Evolutionary conservation across 2,113 vertebrate genomes (phyloP), one percentile per base, ranked within the genome.

Genomic region (Poeciliopsis retropinna): DNA sequence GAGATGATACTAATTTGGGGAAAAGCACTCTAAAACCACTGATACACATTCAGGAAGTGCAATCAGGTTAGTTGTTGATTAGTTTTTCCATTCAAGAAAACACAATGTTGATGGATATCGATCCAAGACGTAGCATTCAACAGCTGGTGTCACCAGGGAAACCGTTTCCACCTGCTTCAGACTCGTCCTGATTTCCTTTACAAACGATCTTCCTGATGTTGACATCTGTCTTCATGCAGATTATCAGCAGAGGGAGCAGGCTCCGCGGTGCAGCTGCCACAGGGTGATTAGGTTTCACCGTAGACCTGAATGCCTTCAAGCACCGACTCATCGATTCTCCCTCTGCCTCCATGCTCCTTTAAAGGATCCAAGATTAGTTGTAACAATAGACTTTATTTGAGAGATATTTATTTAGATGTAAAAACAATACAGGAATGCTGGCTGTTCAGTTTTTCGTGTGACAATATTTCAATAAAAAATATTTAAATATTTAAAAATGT

Each of bases 261-360:
- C 74, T 67, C 72, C 78, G 76, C 29, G 60, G 72, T 70, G 29
- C 77, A 73, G 64, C 22, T 41, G 78, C 80, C 70, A 31, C 79
- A 78, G 65, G 72, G 60, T 47, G 88, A 88, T 92, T 89, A 60
- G 72, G 90, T 93, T 93, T 74, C 90, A 89, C 72, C 39, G 73
- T 81, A 80, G 85, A 86, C 81, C 75, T 19, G 19, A 84, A 91
- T 83, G 68, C 84, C 80, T 81, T 85, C 85, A 73, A 67, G 47
- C 85, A 91, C 93, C 85, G 92, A 94, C 84, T 76, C 88, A 84
- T 94, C 90, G 79, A 89, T 91, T 85, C 70, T 67, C 83, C 89
- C 90, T 92, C 90, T 92, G 94, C 91, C 91, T 93, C 84, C 80
- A 87, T 91, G 84, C 87, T 91, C 86, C 71, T 79, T 74, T 60